These are phyloP conservation scores for Aptenodytes forsteri DNA, from an alignment of 2,113 vertebrate genomes.

Conservation along the genomic window DNA sequence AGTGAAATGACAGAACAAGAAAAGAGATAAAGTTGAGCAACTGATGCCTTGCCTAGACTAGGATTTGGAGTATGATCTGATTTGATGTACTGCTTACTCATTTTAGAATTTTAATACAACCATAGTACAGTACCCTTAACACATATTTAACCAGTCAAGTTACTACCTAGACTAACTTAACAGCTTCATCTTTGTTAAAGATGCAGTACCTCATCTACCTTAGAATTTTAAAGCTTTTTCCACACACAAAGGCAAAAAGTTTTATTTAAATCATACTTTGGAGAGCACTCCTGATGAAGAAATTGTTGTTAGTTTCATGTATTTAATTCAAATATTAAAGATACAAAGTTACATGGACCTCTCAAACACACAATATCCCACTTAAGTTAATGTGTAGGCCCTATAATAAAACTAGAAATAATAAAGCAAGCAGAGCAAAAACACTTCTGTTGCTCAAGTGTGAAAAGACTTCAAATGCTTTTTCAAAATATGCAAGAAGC, in stretches of 20 bases:
- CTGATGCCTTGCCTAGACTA: not conserved
- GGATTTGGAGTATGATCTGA: not conserved
- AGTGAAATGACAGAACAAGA: not conserved
- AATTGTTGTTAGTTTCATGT: not conserved
- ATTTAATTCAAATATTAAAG: not conserved
- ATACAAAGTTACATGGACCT: not conserved
- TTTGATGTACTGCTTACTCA: not conserved
- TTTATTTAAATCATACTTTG: not conserved
- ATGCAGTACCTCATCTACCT: not conserved
- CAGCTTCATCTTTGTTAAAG: not conserved
- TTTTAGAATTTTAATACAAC: not conserved
- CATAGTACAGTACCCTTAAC: not conserved
- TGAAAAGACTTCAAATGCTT: not conserved
- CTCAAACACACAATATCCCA: not conserved
- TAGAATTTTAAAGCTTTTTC: not conserved
- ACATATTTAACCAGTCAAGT: not conserved
- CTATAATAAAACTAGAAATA: not conserved
- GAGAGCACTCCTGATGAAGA: not conserved
- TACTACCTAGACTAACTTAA: not conserved
- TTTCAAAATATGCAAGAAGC: not conserved
- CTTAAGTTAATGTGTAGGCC: not conserved
- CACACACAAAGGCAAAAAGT: not conserved
- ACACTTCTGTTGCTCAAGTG: not conserved
- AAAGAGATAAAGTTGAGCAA: not conserved
- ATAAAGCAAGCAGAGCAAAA: not conserved